Conservation (phyloP, 2,888 invertebrate species). For the Tortrix viridana region DNA sequence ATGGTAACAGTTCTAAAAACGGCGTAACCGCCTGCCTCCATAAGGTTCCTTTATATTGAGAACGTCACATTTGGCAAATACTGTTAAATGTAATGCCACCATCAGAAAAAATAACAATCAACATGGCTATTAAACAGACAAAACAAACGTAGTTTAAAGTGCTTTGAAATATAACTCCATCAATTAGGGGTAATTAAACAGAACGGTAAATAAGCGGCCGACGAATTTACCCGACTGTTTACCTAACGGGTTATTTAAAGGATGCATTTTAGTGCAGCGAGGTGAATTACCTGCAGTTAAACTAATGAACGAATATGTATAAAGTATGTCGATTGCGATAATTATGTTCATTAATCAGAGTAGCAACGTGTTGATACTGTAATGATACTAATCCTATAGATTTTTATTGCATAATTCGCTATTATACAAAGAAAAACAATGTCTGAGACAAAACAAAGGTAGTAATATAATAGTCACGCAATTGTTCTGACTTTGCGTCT, state of each 20-base stretch:
- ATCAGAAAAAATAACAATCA: background rate
- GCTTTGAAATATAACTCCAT: slow-evolving; percentile 36
- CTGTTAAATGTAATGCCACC: too few species aligned
- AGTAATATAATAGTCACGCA: background rate
- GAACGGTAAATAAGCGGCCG: slow-evolving; percentile 18
- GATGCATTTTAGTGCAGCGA: slow-evolving; percentile 9
- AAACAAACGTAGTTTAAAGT: slow-evolving; percentile 27
- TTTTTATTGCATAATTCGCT: too few species aligned
- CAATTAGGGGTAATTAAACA: slow-evolving; percentile 31
- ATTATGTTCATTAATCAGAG: too few species aligned
- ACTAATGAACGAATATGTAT: background rate
- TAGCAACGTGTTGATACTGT: too few species aligned
- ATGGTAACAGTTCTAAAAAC: too few species aligned
- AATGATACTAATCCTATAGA: too few species aligned
- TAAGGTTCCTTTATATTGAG: too few species aligned
- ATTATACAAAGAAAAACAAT: too few species aligned
- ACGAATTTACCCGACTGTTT: slow-evolving; percentile 36
- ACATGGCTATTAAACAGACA: slow-evolving; percentile 6
- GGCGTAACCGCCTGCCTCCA: too few species aligned
- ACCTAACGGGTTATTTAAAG: slow-evolving; percentile 10
- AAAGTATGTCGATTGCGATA: too few species aligned
- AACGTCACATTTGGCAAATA: too few species aligned
- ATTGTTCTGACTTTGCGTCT: background rate
- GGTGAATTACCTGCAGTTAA: slow-evolving; percentile 9
- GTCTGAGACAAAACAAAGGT: too few species aligned